Evolutionary conservation across 2,797 vertebrate genomes (phyloP), one percentile per base, ranked within the genome.

Genomic region (Chelon labrosus): DNA sequence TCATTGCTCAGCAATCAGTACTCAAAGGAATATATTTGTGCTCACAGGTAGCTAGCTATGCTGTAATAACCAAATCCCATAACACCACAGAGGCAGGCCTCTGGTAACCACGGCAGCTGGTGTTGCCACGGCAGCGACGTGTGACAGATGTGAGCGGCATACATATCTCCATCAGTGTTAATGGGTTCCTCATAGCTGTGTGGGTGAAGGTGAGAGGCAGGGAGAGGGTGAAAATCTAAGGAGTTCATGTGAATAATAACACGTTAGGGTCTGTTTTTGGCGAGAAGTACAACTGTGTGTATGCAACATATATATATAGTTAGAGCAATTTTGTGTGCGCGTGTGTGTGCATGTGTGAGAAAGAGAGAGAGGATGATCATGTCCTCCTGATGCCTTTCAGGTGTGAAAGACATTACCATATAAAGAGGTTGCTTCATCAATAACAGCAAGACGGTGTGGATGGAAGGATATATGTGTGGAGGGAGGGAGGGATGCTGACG

Each of bases 381-480:
- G 72, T 71, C 79, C 84, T 85, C 75, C 77, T 89, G 82, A 90
- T 92, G 87, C 83, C 85, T 93, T 84, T 92, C 84, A 93, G 92
- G 91, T 94, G 89, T 91, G 86, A 88, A 89, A 90, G 75, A 81
- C 87, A 95, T 95, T 94, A 95, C 85, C 93, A 95, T 94, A 94
- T 93, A 94, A 93, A 94, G 92, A 94, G 91, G 90, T 88, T 70
- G 65, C 79, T 91, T 92, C 88, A 90, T 93, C 92, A 92, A 89
- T 86, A 89, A 86, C 82, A 53, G 79, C 56, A 69, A 77, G 82
- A 86, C 38, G 44, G 80, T 80, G 61, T 75, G 86, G 73, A 87
- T 83, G 80, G 77, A 86, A 79, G 77, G 65, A 42, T 80, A 31
- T 66, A 54, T 65, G 64, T 70, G 70, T 47, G 46, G 12, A 35